Conservation (phyloP, 2,888 invertebrate genomes). For the Omphaloscelis lunosa region DNA sequence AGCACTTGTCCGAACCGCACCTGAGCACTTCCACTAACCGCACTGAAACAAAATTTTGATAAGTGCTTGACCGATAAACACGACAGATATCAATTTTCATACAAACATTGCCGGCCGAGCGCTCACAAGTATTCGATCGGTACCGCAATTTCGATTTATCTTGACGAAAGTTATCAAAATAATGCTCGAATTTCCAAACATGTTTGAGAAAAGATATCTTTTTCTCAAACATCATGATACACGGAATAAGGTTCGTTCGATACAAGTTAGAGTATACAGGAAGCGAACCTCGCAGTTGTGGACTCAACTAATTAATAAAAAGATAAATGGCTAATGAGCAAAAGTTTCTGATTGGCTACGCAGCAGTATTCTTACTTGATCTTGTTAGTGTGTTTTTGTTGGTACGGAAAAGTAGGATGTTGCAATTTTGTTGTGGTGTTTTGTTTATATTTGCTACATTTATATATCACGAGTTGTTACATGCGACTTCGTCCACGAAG, state of each 20-base stretch:
- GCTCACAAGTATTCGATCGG: too few species aligned
- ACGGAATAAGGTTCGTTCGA: constrained; percentile 29
- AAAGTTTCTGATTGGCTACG: constrained; percentile 59
- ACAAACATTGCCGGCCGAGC: too few species aligned
- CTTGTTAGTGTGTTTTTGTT: constrained; percentile 38
- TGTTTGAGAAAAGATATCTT: neutral
- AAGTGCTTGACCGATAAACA: too few species aligned
- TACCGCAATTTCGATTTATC: too few species aligned
- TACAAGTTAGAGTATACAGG: constrained; percentile 42
- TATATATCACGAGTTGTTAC: neutral
- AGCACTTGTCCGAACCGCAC: too few species aligned
- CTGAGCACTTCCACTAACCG: too few species aligned
- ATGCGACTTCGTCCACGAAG: too few species aligned
- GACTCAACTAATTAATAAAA: constrained; percentile 63
- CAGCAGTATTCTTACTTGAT: constrained; percentile 14
- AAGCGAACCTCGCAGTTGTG: constrained; percentile 38
- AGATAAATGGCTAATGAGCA: constrained; percentile 62
- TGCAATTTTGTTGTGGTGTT: constrained; percentile 8
- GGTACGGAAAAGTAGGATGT: neutral
- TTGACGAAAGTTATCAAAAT: too few species aligned
- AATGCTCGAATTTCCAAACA: too few species aligned
- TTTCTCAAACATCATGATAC: neutral
- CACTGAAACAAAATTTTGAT: too few species aligned
- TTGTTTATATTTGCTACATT: constrained; percentile 4
- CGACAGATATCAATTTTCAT: too few species aligned